Base-by-base conservation (phyloP, 2,888 invertebrate species). In the Drosophila greeni region DNA sequence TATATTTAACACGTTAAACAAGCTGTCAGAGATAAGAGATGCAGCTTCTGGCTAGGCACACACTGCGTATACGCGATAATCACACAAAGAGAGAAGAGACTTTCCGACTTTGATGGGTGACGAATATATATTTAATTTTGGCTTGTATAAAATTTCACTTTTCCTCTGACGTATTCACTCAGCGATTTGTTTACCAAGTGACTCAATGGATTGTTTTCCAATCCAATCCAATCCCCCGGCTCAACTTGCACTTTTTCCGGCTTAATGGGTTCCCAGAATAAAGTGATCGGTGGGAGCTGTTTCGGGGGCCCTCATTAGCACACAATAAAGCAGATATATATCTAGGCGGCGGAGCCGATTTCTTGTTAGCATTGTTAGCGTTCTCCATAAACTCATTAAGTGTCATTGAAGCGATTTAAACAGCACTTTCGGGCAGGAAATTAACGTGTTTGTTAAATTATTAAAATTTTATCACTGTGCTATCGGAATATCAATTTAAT, bases 301-400 rank as follows among this genome's bases (percentile, higher is more conserved):
- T 71, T 66, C 66, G 29, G 61, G 39, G 45, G 45, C 26, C 59
- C 76, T 82, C 53, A 84, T 80, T 80, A 84, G 80, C 84, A 80
- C 80, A 80, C 82, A 80, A 80, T 80, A 74, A 79, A 79, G 58
- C 26, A 39, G 53, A 36, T 54, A 54, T 54, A 54, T 49, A 43
- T 36, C 57, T 47, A 42, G 55, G 34, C 31, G 39, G 20, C 31
- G 49, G 18, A 64, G 58, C 34, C 43, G 45, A 56, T 24, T 51
- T 36, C 40, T 66, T 62, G 66, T 71, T 61, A 62, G 67, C 57
- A 60, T 69, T 58, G 71, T 71, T 77, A 53, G 66, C 67, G 54
- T 66, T 75, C 66, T 59, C 61, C 60, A 69, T 60, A 71, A 73
- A 73, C 18, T 70, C 48, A 67, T 75, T 81, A 66, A 39, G 49